Percentiles rank a stretch among this genome's conserved stretches.
Evolutionary conservation across 2,797 vertebrate species (phyloP).

Genomic region (Delichon dasypus): DNA sequence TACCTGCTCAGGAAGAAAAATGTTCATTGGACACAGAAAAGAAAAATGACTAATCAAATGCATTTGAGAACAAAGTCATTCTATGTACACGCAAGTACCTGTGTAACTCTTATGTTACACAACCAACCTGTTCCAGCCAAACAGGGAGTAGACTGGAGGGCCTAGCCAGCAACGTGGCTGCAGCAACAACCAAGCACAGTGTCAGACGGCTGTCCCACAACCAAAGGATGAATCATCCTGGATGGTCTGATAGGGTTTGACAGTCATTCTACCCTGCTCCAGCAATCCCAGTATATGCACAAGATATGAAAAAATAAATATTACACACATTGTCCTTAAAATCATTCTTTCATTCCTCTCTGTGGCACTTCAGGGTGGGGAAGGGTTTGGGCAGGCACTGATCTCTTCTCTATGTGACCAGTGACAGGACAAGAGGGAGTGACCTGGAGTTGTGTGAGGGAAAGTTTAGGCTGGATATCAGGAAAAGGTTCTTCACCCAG

Average conservation of each 20-base stretch:
- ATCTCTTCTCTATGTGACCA: not conserved
- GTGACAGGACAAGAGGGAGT: not conserved
- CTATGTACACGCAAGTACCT: accelerated
- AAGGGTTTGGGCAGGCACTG: not conserved
- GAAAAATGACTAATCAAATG: not conserved
- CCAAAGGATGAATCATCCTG: not conserved
- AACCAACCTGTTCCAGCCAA: not conserved
- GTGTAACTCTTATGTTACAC: not conserved
- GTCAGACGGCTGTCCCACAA: not conserved
- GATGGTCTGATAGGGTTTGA: not conserved
- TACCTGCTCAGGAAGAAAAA: not conserved
- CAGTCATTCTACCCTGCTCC: not conserved
- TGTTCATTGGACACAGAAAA: not conserved
- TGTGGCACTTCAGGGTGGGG: accelerated
- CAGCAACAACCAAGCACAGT: not conserved
- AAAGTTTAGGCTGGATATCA: not conserved
- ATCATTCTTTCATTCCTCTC: not conserved
- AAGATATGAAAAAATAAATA: not conserved
- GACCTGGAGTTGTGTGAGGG: not conserved
- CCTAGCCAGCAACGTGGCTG: not conserved
- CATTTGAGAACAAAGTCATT: not conserved
- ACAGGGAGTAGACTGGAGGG: not conserved
- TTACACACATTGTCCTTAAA: not conserved
- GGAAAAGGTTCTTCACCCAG: not conserved
- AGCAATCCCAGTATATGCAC: not conserved